Evolutionary conservation across 2,113 vertebrate species (phyloP).

Genomic region (Emydura subglobosa): DNA sequence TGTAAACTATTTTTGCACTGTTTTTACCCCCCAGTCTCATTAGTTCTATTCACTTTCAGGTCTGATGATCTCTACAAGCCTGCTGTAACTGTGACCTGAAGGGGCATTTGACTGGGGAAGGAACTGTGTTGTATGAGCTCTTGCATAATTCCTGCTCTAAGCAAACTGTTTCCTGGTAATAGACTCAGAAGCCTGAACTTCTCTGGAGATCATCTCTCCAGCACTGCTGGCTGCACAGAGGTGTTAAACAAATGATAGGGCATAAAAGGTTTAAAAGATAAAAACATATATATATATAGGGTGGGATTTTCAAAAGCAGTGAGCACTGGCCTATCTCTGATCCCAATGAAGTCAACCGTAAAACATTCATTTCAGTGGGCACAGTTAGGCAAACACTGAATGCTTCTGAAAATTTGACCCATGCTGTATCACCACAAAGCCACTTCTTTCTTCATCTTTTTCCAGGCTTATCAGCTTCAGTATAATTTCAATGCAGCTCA

Average conservation of each 20-base stretch:
- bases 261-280: neutral
- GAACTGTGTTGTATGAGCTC: neutral
- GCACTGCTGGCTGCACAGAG: neutral
- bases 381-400: neutral
- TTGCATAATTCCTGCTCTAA: neutral
- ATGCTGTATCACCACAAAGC: neutral
- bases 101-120: neutral
- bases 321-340: neutral
- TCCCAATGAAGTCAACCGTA: neutral
- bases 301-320: neutral
- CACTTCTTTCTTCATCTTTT: neutral
- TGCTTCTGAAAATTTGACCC: neutral
- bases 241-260: neutral
- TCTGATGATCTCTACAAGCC: neutral
- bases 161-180: neutral
- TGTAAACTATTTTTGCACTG: neutral
- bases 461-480: neutral
- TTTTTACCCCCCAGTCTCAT: neutral
- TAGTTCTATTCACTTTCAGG: neutral
- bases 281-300: fast-evolving
- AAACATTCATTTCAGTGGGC: neutral
- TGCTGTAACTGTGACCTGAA: neutral
- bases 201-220: neutral
- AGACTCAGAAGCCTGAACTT: neutral
- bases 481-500: neutral